These are phyloP conservation scores for Drosophila erecta DNA, from an alignment of 1,140 invertebrate genomes.

Conservation along the genomic window DNA sequence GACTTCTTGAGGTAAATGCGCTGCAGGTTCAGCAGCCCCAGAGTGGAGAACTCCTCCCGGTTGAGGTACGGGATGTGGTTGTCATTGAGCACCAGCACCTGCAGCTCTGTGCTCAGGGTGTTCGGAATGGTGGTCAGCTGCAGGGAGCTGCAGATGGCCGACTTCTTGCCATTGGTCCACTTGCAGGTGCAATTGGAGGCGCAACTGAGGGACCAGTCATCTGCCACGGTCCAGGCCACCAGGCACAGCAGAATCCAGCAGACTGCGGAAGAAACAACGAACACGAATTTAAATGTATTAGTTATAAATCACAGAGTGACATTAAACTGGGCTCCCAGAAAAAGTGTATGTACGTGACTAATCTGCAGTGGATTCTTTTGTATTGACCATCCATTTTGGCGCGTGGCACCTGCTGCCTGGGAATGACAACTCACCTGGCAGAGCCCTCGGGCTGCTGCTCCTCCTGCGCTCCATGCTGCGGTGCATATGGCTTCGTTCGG, in stretches of 20 bases:
- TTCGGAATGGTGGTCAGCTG: constrained; percentile 91
- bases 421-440: constrained; percentile 62
- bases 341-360: not conserved
- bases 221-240: constrained; percentile 85
- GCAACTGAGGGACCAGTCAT: constrained; percentile 92
- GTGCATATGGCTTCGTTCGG: constrained; percentile 45
- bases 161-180: constrained; percentile 95
- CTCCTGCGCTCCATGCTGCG: constrained; percentile 57
- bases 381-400: not conserved
- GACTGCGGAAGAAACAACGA: constrained; percentile 4
- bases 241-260: constrained; percentile 52
- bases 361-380: not conserved
- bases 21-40: constrained; percentile 93
- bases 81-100: constrained; percentile 93
- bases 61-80: constrained; percentile 91
- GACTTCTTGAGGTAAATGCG: constrained; percentile 91
- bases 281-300: no score
- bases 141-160: constrained; percentile 91
- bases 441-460: constrained; percentile 24
- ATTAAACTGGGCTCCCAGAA: not conserved
- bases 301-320: not conserved
- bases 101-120: constrained; percentile 91
- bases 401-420: not conserved
- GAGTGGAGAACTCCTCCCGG: constrained; percentile 91
- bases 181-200: constrained; percentile 93